phyloP scores from a whole-genome alignment of 2,113 vertebrate genomes.

The Procavia capensis region DNA sequence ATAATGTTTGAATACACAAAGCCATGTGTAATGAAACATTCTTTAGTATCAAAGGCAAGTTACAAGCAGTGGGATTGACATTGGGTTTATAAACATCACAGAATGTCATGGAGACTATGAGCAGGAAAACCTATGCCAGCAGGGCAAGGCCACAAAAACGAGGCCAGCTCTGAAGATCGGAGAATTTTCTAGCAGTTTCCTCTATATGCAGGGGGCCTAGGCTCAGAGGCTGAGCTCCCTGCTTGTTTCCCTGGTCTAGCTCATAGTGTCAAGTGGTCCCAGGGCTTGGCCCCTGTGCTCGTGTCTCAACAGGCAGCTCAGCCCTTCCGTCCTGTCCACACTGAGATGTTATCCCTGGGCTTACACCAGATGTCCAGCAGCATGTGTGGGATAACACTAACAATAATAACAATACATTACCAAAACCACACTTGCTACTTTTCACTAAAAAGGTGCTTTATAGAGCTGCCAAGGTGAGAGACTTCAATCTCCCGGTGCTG shows the following conservation, averaged over 20 bases:
- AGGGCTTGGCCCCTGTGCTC: background rate
- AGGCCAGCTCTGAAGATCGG: slow-evolving; percentile 12
- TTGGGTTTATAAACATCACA: slow-evolving; percentile 8
- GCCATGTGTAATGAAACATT: slow-evolving; percentile 52
- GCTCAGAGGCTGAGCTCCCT: background rate
- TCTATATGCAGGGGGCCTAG: background rate
- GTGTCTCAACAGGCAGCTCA: background rate
- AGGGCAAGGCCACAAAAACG: background rate
- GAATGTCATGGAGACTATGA: background rate
- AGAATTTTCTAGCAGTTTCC: background rate
- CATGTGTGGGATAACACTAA: background rate
- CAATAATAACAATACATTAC: background rate
- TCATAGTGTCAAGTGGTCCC: background rate
- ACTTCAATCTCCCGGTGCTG: no score
- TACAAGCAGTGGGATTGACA: background rate
- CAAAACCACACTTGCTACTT: background rate
- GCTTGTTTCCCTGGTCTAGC: background rate
- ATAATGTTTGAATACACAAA: slow-evolving; percentile 72
- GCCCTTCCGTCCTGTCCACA: accelerated
- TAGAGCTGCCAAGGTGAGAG: background rate
- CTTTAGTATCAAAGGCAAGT: slow-evolving; percentile 59
- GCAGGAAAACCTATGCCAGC: background rate
- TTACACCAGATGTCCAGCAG: background rate
- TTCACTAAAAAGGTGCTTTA: slow-evolving; percentile 20
- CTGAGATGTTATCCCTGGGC: background rate